phyloP scores from a whole-genome alignment of 2,113 vertebrate genomes.

The Microtus oregoni region DNA sequence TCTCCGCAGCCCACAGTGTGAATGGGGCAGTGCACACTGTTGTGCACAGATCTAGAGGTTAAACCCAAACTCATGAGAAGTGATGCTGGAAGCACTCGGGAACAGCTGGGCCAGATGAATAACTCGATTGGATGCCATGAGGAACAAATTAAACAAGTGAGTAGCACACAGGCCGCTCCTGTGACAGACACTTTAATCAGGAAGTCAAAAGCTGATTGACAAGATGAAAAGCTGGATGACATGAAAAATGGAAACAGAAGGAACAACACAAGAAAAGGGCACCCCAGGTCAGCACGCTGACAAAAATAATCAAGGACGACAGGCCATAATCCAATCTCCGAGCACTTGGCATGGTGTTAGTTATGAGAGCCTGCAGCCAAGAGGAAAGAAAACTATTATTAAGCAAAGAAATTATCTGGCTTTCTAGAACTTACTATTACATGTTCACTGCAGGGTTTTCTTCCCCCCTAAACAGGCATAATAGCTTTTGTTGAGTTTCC shows the following conservation, averaged over 20 bases:
- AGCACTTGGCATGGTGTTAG: constrained; percentile 89
- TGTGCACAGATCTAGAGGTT: constrained; percentile 89
- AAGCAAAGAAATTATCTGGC: constrained; percentile 88
- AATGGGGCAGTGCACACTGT: constrained; percentile 89
- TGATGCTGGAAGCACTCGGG: constrained; percentile 90
- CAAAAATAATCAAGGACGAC: constrained; percentile 92
- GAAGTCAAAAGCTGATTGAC: constrained; percentile 94
- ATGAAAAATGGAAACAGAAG: constrained; percentile 95
- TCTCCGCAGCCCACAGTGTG: constrained; percentile 84
- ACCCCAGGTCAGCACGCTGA: constrained; percentile 90
- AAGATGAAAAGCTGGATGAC: constrained; percentile 93
- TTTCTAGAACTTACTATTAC: constrained; percentile 82
- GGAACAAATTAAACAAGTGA: constrained; percentile 93
- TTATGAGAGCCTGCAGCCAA: constrained; percentile 88
- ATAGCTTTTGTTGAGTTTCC: constrained; percentile 71
- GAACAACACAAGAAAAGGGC: constrained; percentile 92
- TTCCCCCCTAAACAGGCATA: constrained; percentile 61
- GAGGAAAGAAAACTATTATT: constrained; percentile 90
- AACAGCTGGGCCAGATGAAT: constrained; percentile 92
- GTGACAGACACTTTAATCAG: constrained; percentile 94
- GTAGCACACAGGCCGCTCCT: constrained; percentile 88
- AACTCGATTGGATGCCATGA: constrained; percentile 92
- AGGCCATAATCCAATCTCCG: constrained; percentile 91
- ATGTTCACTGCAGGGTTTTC: constrained; percentile 79
- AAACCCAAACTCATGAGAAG: constrained; percentile 91